Percentiles rank a stretch among this genome's conserved stretches.
Conservation (phyloP, 2,888 invertebrate genomes). For the Coenonympha arcania region DNA sequence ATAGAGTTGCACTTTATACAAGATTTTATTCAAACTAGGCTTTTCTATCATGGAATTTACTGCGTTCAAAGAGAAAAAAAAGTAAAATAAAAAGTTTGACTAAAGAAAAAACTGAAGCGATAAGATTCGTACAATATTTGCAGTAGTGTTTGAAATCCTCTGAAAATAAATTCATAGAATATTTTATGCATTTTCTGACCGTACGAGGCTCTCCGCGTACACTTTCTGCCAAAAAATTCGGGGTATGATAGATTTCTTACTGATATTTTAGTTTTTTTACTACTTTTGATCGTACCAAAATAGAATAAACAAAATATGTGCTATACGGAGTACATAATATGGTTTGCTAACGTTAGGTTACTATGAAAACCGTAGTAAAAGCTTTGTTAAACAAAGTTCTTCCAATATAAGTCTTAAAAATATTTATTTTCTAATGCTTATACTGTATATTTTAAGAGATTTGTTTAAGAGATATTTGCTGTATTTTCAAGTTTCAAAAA, state of each 20-base stretch:
- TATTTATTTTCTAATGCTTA: no score
- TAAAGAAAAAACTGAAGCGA: conserved; percentile 20
- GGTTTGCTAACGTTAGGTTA: no score
- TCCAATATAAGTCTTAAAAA: no score
- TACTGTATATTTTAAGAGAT: no score
- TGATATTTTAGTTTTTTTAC: no score
- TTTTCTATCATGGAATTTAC: conserved; percentile 3
- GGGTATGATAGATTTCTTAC: not conserved
- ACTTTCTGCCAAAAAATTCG: conserved; percentile 39
- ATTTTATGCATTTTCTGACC: conserved; percentile 72
- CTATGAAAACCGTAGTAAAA: no score
- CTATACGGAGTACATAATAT: no score
- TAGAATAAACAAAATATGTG: no score
- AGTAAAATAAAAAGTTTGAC: conserved; percentile 12
- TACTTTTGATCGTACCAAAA: no score
- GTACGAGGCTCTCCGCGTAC: conserved; percentile 59
- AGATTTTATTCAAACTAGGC: not conserved
- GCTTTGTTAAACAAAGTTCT: no score
- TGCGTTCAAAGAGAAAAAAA: conserved; percentile 9
- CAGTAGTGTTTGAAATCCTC: conserved; percentile 49
- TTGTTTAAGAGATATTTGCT: no score
- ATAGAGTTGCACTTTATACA: not conserved
- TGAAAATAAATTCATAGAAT: conserved; percentile 71
- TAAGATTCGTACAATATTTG: conserved; percentile 35
- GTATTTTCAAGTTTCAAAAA: no score